phyloP scores from a whole-genome alignment of 2,888 invertebrate genomes.

The Eutolmus rufibarbis region DNA sequence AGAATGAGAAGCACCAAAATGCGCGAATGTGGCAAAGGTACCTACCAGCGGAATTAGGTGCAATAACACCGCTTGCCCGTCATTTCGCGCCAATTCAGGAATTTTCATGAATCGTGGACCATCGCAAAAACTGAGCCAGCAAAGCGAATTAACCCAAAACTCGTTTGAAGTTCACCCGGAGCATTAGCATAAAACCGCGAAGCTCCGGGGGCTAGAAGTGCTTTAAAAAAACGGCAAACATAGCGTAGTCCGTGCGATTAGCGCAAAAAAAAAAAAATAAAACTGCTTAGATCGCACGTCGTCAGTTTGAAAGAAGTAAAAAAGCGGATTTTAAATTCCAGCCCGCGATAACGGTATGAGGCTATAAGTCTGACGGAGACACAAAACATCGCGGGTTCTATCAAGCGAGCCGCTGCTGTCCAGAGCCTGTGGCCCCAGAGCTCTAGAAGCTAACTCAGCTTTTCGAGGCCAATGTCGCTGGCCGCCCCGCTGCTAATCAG shows the following conservation, averaged over 20 bases:
- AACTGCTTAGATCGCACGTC: neutral
- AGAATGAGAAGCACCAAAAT: neutral
- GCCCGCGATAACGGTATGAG: neutral
- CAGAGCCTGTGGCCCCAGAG: neutral
- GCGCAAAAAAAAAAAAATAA: neutral
- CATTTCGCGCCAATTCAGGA: neutral
- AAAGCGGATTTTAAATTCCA: neutral
- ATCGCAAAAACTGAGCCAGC: neutral
- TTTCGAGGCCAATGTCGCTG: neutral
- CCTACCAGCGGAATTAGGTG: neutral
- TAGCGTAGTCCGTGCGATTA: neutral
- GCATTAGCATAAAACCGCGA: neutral
- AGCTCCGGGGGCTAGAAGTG: neutral
- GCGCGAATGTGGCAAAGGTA: neutral
- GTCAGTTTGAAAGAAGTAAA: neutral
- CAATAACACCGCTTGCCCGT: neutral
- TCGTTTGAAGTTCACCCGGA: neutral
- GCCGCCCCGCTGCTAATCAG: neutral
- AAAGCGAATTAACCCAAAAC: neutral
- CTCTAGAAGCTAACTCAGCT: neutral
- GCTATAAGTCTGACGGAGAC: neutral
- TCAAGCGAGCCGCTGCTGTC: neutral
- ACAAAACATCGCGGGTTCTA: neutral
- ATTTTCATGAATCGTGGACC: neutral
- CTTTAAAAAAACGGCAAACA: neutral